Base-by-base conservation (phyloP, 2,113 vertebrate species). In the Microtus pennsylvanicus region DNA sequence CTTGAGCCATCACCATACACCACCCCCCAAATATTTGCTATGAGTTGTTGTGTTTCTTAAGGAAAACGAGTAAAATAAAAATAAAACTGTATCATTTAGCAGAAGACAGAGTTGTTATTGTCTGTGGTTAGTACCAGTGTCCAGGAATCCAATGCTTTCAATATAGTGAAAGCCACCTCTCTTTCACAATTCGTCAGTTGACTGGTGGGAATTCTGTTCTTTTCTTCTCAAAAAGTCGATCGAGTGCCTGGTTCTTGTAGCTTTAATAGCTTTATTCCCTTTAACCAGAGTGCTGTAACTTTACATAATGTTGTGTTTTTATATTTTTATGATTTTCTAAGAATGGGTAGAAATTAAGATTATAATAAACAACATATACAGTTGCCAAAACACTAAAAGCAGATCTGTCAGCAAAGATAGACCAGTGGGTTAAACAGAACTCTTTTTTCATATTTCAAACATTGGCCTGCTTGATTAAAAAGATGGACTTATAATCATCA, bases 401-500 rank as follows among this genome's bases (percentile, higher is more conserved):
- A 28, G 28, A 10, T 67, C 2, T 67, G 28, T 67, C 38, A 78
- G 16, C 9, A 22, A 89, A 95, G 69, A 80, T 42, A 16, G 28
- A 52, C 33, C 47, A 76, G n/a, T 50, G 1, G 26, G 2, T 93
- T 55, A 35, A 30, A 14, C 65, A 30, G 5, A 10, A 30, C 30
- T 78, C 26, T 63, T 92, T 4, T 11, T 35, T 70, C 6, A 47
- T 87, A 76, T 78, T 95, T 90, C 33, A 77, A 89, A 69, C 2
- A 82, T 12, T 67, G 50, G 90, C 72, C 63, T 90, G 14, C 69
- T 93, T 93, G 10, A 58, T 77, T 65, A 93, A 92, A 76, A 76
- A 81, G 3, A 85, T 65, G 14, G 74, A 8, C 42, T 82, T 55
- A 61, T 47, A 47, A 14, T 38, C 9, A 77, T 47, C 3, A 33